Evolutionary conservation across 2,888 invertebrate species (phyloP).

Genomic region (Pecten maximus): DNA sequence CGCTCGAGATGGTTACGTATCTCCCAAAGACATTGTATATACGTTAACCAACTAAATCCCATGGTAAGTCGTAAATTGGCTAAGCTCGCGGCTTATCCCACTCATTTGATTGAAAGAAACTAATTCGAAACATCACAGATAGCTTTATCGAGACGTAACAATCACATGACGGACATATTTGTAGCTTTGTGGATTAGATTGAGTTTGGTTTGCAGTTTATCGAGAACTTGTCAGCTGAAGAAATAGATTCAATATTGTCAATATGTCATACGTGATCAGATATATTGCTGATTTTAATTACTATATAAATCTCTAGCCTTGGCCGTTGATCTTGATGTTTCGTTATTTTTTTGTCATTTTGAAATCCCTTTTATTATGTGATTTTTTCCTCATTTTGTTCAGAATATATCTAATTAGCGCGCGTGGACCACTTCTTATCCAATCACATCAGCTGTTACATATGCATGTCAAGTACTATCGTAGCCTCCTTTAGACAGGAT

Average conservation of each 20-base stretch:
- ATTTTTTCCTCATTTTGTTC: neutral
- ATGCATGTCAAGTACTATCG: no score
- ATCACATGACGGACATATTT: neutral
- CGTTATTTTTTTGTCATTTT: neutral
- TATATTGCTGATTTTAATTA: neutral
- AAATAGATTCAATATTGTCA: neutral
- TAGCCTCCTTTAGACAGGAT: no score
- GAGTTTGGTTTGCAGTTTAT: neutral
- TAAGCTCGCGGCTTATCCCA: neutral
- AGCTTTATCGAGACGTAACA: neutral
- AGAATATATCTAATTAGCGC: neutral
- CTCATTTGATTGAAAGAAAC: conserved; percentile 25
- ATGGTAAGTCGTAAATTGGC: conserved; percentile 20
- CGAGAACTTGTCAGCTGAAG: neutral
- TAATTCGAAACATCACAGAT: neutral
- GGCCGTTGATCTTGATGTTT: neutral
- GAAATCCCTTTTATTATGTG: neutral
- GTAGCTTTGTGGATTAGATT: neutral
- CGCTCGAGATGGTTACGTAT: neutral
- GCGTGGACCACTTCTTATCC: neutral
- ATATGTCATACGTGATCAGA: neutral
- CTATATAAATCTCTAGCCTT: neutral
- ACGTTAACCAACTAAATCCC: neutral
- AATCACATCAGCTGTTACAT: neutral
- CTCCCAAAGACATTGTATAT: neutral